Percentiles rank a stretch among this genome's conserved stretches.
Evolutionary conservation across 2,888 invertebrate genomes (phyloP).

Genomic region (Lasius fuliginosus): DNA sequence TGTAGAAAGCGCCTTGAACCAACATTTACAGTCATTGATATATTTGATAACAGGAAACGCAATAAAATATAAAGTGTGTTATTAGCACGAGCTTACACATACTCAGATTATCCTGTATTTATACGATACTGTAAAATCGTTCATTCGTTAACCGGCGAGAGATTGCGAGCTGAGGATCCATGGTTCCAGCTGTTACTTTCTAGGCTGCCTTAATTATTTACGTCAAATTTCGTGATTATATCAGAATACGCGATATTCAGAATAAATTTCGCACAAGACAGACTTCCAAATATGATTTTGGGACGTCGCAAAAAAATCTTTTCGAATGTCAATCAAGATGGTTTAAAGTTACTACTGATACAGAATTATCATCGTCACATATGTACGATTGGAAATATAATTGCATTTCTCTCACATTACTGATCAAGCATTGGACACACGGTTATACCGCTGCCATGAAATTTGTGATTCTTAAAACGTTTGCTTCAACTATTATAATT

Average conservation of each 20-base stretch:
- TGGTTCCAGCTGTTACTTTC: neutral
- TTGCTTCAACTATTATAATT: conserved; percentile 38
- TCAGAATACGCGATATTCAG: neutral
- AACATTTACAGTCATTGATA: conserved; percentile 22
- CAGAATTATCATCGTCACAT: conserved; percentile 12
- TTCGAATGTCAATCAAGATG: neutral
- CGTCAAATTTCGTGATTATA: neutral
- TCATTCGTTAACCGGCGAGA: conserved; percentile 19
- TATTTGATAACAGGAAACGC: conserved; percentile 54
- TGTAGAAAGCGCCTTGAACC: conserved; percentile 28
- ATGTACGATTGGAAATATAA: conserved; percentile 30
- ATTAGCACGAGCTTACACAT: conserved; percentile 28
- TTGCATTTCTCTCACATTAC: conserved; percentile 23
- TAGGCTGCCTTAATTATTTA: conserved; percentile 17
- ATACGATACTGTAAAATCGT: conserved; percentile 30
- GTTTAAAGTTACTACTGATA: neutral
- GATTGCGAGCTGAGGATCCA: neutral
- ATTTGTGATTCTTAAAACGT: conserved; percentile 1
- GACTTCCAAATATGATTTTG: neutral
- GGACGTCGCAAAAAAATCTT: neutral
- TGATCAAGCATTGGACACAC: conserved; percentile 3
- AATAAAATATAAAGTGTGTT: conserved; percentile 52
- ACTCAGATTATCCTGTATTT: conserved; percentile 19
- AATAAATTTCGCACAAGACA: neutral
- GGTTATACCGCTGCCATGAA: conserved; percentile 20